Evolutionary conservation across 2,113 vertebrate species (phyloP), one percentile per base, ranked within the genome.

Genomic region (Xenus cinereus): DNA sequence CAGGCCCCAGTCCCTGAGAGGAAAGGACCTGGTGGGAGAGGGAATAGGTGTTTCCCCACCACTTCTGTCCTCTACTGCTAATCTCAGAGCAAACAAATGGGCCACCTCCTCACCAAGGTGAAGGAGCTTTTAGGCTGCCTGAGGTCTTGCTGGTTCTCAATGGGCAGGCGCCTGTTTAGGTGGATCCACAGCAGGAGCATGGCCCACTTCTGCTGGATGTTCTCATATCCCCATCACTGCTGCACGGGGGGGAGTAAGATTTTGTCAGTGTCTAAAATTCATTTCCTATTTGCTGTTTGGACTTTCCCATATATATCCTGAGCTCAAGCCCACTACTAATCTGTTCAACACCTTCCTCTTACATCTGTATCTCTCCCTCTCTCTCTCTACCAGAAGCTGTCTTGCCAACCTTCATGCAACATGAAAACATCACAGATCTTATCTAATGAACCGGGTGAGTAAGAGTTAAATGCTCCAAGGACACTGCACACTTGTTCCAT

Each of bases 141-240:
- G 33, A 69, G 14, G 10, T 41, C 13, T 71, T 57, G 7, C 17
- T 46, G 33, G 35, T 16, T 77, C 59, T 77, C 63, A 41, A 17
- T 5, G 13, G 45, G 37, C 24, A 66, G 33, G 19, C 2, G 1
- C 51, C 46, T 62, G 33, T 51, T 48, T 5, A 46, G 37, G 12
- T 28, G 51, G 27, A 48, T 33, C 10, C 39, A 39, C 12, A 73
- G 46, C 59, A 73, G 27, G 7, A 28, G 3, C 57, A 59, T 0
- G 14, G 20, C 24, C 30, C 43, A 15, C 2, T 45, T 23, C 43
- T 69, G 28, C 35, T 10, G 20, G 21, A 28, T 1, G 0, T 3
- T 48, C 30, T 73, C 48, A 10, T 2, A 28, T 15, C 19, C 50
- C 30, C 23, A 7, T 6, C 14, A 6, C 51, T 4, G 4, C 74